Evolutionary conservation across 2,888 invertebrate species (phyloP).

Genomic region (Stenodera caucasica): DNA sequence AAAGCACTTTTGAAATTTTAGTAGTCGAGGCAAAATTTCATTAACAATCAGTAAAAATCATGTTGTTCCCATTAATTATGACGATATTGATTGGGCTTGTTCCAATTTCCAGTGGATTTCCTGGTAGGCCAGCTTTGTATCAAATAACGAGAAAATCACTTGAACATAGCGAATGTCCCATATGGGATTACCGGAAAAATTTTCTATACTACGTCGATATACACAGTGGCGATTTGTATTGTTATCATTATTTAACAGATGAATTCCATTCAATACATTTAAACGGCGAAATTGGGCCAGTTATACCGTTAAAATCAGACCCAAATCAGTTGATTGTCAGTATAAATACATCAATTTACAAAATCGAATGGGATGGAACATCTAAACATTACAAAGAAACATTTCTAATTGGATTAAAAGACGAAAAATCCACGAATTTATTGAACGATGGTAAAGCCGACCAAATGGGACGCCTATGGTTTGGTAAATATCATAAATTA

Average conservation of each 20-base stretch:
- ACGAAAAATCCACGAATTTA: constrained; percentile 53
- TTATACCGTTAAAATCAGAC: constrained; percentile 32
- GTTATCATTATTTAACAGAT: constrained; percentile 33
- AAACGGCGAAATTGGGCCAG: constrained; percentile 33
- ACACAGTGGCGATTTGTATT: constrained; percentile 31
- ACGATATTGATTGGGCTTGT: too few relatives aligned
- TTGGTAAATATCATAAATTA: constrained; percentile 50
- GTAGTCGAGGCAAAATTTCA: too few relatives aligned
- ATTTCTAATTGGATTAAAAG: constrained; percentile 52
- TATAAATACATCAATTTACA: constrained; percentile 26
- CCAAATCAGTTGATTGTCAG: constrained; percentile 32
- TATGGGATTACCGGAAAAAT: constrained; percentile 35
- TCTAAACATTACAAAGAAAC: neutral
- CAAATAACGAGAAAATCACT: constrained; percentile 34
- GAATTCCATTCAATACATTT: constrained; percentile 30
- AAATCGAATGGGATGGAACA: constrained; percentile 14
- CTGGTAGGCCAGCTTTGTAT: constrained; percentile 30
- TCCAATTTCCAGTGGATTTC: too few relatives aligned
- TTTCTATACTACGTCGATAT: constrained; percentile 36
- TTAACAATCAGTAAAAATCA: constrained; percentile 20
- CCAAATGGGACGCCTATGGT: constrained; percentile 58
- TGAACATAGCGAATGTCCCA: constrained; percentile 35
- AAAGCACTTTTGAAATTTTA: too few relatives aligned
- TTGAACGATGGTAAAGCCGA: constrained; percentile 66
- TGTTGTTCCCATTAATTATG: too few relatives aligned